These are phyloP conservation scores for Garrulus glandarius DNA, from an alignment of 2,797 vertebrate species.

Conservation along the genomic window DNA sequence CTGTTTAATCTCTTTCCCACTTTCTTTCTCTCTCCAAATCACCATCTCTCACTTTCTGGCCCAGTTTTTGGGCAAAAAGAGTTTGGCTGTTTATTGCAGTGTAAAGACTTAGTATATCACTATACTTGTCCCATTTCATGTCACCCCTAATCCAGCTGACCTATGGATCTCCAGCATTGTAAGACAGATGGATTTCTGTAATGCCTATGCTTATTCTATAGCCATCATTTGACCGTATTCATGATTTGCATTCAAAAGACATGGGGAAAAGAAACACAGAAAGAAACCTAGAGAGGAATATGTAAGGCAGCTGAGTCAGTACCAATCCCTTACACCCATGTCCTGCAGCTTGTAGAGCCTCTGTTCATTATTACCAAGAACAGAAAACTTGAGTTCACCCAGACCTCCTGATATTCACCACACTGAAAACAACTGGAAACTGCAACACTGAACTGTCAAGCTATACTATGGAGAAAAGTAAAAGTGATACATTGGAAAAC, in stretches of 20 bases:
- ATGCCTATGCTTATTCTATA: background rate
- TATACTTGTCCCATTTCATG: background rate
- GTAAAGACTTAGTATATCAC: background rate
- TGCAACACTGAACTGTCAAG: background rate
- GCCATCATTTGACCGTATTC: background rate
- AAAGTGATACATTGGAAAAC: background rate
- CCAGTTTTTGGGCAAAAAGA: background rate
- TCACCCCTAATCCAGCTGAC: background rate
- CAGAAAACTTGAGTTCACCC: background rate
- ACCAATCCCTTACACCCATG: background rate
- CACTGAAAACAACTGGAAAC: background rate
- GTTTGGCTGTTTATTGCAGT: background rate
- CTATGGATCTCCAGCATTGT: background rate
- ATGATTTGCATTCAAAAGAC: background rate
- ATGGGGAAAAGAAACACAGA: background rate
- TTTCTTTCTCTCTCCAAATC: background rate
- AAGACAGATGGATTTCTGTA: background rate
- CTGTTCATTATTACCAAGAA: background rate
- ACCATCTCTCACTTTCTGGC: background rate
- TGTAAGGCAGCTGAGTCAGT: background rate
- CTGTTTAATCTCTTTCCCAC: conserved; percentile 33
- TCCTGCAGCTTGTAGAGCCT: background rate
- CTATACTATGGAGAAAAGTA: background rate
- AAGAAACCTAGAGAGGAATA: background rate
- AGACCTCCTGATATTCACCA: background rate